These are phyloP conservation scores for Danio aesculapii DNA, from an alignment of 2,797 vertebrate species.

Conservation along the genomic window DNA sequence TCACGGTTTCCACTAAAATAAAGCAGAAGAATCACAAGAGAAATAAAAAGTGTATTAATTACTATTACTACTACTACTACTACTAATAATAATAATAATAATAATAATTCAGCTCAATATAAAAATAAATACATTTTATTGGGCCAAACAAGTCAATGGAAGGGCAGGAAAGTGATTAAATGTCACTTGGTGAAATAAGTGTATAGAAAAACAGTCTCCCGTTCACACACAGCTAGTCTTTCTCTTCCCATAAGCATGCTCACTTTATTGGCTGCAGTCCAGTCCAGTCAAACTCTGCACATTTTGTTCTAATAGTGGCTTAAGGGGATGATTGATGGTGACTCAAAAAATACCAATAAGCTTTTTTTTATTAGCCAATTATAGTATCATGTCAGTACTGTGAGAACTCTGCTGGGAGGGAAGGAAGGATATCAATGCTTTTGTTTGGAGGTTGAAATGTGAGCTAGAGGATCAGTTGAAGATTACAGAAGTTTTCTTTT, in stretches of 20 bases:
- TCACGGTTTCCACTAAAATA: too few relatives aligned
- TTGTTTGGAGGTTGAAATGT: conserved; percentile 44
- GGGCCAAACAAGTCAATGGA: background rate
- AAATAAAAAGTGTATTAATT: too few relatives aligned
- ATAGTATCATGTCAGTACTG: conserved; percentile 11
- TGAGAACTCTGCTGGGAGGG: background rate
- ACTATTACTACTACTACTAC: too few relatives aligned
- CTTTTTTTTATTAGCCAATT: conserved; percentile 33
- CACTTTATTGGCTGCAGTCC: conserved; percentile 1
- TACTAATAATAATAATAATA: too few relatives aligned
- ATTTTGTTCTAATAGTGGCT: conserved; percentile 24
- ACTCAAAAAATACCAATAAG: conserved; percentile 29
- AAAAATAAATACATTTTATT: too few relatives aligned
- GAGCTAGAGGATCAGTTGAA: conserved; percentile 3
- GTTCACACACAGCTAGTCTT: conserved; percentile 19
- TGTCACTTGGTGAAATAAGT: background rate
- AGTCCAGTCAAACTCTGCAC: conserved; percentile 24
- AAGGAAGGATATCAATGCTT: conserved; percentile 33
- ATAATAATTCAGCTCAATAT: too few relatives aligned
- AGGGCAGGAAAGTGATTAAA: background rate
- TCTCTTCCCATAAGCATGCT: background rate
- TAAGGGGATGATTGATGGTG: conserved; percentile 28
- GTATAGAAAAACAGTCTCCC: background rate
- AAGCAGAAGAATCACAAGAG: too few relatives aligned
- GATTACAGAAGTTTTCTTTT: background rate